Evolutionary conservation across 1,140 invertebrate species (phyloP).

Genomic region (Bicyclus anynana): DNA sequence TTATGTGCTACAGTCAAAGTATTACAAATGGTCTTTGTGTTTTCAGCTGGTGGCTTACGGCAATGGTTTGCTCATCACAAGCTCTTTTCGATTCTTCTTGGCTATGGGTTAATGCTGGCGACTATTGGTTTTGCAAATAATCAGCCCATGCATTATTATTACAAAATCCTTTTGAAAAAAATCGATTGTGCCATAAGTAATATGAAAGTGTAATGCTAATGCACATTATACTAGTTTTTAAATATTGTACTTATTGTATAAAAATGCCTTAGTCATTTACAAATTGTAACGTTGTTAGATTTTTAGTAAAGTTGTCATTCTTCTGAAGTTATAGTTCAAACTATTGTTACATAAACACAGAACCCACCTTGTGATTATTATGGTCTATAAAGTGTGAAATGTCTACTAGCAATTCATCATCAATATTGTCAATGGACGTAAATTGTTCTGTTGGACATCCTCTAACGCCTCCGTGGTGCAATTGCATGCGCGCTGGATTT

Average conservation of each 20-base stretch:
- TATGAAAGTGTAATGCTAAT: conserved; percentile 51
- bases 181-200: conserved; percentile 54
- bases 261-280: too few species aligned
- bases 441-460: too few species aligned
- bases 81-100: conserved; percentile 65
- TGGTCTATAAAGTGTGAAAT: too few species aligned
- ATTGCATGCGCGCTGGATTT: too few species aligned
- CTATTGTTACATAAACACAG: too few species aligned
- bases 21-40: background rate
- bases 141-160: conserved; percentile 70
- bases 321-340: background rate
- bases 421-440: too few species aligned
- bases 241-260: background rate
- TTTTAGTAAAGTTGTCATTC: background rate
- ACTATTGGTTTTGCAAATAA: conserved; percentile 73
- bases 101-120: conserved; percentile 69
- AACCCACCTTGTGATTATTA: too few species aligned
- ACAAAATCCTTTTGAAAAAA: conserved; percentile 67
- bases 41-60: conserved; percentile 54
- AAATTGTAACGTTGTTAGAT: conserved; percentile 5
- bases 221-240: conserved; percentile 4
- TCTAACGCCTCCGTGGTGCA: too few species aligned
- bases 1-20: too few species aligned
- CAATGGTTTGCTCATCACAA: conserved; percentile 69
- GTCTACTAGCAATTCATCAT: too few species aligned